phyloP scores from a whole-genome alignment of 1,140 invertebrate genomes.

The Caerostris darwini region DNA sequence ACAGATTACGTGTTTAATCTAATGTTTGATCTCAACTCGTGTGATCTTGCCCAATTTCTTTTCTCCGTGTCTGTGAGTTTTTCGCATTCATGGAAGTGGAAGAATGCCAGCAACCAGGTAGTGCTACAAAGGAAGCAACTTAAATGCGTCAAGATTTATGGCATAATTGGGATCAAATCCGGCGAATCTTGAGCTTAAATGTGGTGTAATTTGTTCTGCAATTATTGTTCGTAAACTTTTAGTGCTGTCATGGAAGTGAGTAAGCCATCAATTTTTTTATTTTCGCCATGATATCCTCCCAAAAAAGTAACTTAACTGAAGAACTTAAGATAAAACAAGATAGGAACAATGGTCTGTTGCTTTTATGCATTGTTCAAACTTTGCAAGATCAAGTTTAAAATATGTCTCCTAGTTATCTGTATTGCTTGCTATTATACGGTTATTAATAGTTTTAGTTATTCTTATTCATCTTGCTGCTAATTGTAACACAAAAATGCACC shows the following conservation, averaged over 20 bases:
- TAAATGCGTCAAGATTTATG: neutral
- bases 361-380: no score
- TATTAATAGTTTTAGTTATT: no score
- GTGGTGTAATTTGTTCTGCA: neutral
- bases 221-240: neutral
- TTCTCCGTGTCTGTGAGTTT: neutral
- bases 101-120: neutral
- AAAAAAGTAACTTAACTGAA: neutral
- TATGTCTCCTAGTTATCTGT: no score
- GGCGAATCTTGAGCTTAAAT: conserved; percentile 9
- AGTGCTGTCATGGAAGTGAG: neutral
- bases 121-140: neutral
- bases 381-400: no score
- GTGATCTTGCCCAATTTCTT: neutral
- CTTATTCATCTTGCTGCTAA: no score
- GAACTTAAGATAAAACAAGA: neutral
- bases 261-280: neutral
- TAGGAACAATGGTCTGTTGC: no score
- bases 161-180: neutral
- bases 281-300: neutral
- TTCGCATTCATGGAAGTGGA: neutral
- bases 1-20: neutral
- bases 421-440: no score
- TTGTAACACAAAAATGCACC: no score
- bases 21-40: neutral